phyloP scores from a whole-genome alignment of 2,797 vertebrate species.

The Thripadectes ignobilis region DNA sequence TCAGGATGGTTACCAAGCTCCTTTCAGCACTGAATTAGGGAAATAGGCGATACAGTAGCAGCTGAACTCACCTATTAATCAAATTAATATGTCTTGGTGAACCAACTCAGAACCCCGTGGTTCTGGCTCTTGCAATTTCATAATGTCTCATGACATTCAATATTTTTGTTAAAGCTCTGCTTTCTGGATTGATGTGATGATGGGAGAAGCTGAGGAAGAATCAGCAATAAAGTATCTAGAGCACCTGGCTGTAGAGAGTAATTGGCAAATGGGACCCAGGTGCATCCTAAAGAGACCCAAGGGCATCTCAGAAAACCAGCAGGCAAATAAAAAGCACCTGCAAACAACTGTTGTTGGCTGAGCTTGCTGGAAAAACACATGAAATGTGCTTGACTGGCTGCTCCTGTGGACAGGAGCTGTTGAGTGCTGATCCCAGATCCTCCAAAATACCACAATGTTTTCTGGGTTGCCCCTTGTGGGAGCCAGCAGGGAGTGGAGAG shows the following conservation, averaged over 20 bases:
- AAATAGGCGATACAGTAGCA: background rate
- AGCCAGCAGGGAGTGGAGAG: background rate
- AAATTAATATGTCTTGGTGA: background rate
- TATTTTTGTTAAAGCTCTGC: background rate
- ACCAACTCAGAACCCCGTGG: background rate
- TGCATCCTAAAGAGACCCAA: conserved; percentile 2
- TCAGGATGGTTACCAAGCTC: background rate
- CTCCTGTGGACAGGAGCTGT: background rate
- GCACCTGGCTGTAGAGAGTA: background rate
- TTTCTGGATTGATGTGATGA: background rate
- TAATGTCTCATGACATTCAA: background rate
- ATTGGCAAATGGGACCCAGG: conserved; percentile 15
- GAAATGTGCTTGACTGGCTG: background rate
- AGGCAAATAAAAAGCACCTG: conserved; percentile 42
- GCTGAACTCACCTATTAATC: background rate
- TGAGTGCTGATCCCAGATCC: background rate
- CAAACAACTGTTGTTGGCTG: background rate
- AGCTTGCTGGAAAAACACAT: background rate
- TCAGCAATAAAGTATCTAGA: conserved; percentile 3
- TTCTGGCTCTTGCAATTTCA: background rate
- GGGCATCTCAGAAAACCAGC: background rate
- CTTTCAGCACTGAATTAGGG: background rate
- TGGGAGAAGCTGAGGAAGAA: background rate
- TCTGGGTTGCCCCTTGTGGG: background rate
- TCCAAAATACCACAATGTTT: background rate